Evolutionary conservation across 2,888 invertebrate genomes (phyloP), one percentile per base, ranked within the genome.

Genomic region (Metallyticus violacea): DNA sequence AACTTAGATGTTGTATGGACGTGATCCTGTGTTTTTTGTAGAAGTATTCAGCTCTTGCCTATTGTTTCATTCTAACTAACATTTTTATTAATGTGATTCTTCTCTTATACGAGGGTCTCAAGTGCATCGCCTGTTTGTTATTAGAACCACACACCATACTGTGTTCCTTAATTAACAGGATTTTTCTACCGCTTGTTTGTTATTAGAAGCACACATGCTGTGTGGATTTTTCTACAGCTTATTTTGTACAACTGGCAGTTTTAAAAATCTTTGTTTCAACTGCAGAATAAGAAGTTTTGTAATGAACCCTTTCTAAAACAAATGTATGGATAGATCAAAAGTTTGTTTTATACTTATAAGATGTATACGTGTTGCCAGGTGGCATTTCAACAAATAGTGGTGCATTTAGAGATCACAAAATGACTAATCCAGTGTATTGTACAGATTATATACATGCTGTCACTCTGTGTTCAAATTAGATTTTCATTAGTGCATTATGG

Each of bases 401-500:
- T 85, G 85, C 81, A 85, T 85, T 85, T 85, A 85, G 85, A 85
- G 85, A 76, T 79, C 80, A 80, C 6, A 84, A 62, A 3, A 62
- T 62, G 25, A 85, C 79, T 85, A 87, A 85, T 88, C 79, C 80
- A 85, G 9, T 83, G 77, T 77, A 28, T 28, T 88, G 87, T 88
- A 88, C 87, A 86, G 86, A 80, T 85, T 77, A 62, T 80, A 85
- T 27, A 83, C 40, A 86, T 85, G 85, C 86, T 86, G 84, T 88
- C 86, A 86, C 81, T 85, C 85, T 85, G 85, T 88, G 88, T 88
- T 88, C 86, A 83, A 83, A 25, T 83, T 82, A 87, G 79, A 62
- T 87, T 86, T 85, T 85, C 79, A 86, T 85, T 85, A 87, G 87
- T 86, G 40, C 86, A 87, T 91, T 91, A 90, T 91, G 92, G 92